These are phyloP conservation scores for Lutjanus campechanus DNA, from an alignment of 2,797 vertebrate species.

Conservation along the genomic window DNA sequence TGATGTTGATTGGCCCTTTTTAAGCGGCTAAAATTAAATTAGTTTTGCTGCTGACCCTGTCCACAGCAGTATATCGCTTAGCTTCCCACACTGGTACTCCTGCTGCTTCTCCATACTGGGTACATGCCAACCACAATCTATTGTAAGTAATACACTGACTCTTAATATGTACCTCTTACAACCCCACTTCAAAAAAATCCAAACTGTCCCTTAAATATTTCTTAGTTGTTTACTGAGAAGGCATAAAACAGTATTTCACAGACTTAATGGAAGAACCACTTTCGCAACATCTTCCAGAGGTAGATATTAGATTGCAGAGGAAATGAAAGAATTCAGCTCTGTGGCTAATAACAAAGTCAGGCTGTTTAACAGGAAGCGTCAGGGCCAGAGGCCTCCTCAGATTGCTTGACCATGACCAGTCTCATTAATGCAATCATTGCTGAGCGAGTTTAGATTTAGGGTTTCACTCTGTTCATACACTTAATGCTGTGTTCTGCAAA, in stretches of 20 bases:
- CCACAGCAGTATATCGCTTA: no score
- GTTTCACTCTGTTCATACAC: conserved; percentile 23
- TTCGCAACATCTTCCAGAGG: not conserved
- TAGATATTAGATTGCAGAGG: not conserved
- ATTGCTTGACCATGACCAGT: not conserved
- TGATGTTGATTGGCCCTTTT: no score
- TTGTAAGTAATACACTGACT: no score
- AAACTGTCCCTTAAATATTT: not conserved
- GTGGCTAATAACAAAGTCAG: conserved; percentile 22
- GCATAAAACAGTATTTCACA: not conserved
- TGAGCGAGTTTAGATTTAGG: not conserved
- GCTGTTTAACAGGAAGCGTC: conserved; percentile 20
- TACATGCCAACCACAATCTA: no score
- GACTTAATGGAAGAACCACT: not conserved
- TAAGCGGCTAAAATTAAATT: no score
- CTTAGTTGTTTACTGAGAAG: not conserved
- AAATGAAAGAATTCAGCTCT: conserved; percentile 14
- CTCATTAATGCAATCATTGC: conserved; percentile 1
- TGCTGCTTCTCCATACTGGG: no score
- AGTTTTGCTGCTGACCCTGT: no score
- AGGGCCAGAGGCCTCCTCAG: not conserved
- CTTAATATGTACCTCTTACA: no score
- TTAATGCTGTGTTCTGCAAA: conserved; percentile 9
- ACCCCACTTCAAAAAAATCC: no score
- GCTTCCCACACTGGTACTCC: no score